Base-by-base conservation (phyloP, 1,140 invertebrate genomes). In the Drosophila tsacasi region DNA sequence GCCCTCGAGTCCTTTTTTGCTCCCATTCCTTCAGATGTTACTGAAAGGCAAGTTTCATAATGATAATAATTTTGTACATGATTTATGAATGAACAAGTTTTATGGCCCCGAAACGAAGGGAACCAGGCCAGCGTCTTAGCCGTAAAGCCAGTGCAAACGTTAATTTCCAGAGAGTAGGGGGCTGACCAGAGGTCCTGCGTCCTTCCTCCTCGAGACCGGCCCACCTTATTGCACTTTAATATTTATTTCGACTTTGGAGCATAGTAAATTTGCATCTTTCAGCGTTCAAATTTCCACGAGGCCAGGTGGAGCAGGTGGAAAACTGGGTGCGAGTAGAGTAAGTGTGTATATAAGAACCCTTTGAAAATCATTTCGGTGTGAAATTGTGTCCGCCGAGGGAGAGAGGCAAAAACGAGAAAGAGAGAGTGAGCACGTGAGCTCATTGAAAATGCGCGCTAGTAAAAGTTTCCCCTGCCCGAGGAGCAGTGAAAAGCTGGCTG, bases 61-160 rank as follows among this genome's bases (percentile, higher is more conserved):
- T 90, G 85, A 90, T 90, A 91, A 90, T 90, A 90, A 90, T 90
- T 90, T 90, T 90, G 79, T 91, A 79, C 79, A 90, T 90, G 85
- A 90, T 90, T 90, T 90, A 90, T 90, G 85, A 90, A 85, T 80
- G 85, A 72, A 75, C 82, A 90, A 90, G 86, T 90, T 90, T 91
- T 82, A 90, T 91, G 79, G 85, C 68, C 84, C 49, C 66, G 49
- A 67, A 76, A 54, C 60, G 80, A 79, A 42, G 39, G 65, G 46
- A 25, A 32, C 42, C 79, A 55, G 47, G 47, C 52, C 52, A 35
- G 42, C 30, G 55, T 55, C 35, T 30, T 64, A 52, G 55, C 72
- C 50, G 61, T 80, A 80, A 90, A 74, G 79, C 86, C 83, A 74
- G 62, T 79, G 68, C 85, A 90, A 91, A 90, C 79, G 86, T 85